Evolutionary conservation across 2,113 vertebrate species (phyloP), one percentile per base, ranked within the genome.

Genomic region (Clarias batrachus): DNA sequence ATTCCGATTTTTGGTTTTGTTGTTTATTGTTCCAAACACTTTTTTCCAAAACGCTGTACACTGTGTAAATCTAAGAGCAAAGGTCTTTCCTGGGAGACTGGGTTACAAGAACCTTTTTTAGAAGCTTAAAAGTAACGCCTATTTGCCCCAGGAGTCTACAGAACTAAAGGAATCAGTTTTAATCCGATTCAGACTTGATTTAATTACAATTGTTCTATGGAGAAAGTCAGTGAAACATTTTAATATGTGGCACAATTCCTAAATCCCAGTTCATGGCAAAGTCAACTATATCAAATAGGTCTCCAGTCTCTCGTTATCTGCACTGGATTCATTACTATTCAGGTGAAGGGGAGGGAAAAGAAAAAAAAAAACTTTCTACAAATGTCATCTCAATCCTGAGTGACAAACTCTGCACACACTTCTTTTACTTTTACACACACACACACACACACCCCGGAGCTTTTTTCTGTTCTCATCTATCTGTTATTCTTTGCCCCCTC

Each of bases 401-500:
- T 60, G 76, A 74, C 85, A 76, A 89, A 89, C 82, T 86, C 81
- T 30, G 63, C 60, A 81, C 71, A 76, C 83, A 54, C 19, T 30
- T 52, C 70, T 62, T 57, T 79, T 81, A 57, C 16, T 9, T 79
- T 73, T 25, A 33, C 59, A 79, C 48, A 83, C 57, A 48, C 6
- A 41, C 41, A 48, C 41, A 48, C 4, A 48, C 6, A 48, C 48
- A 83, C 57, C 52, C 41, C 70, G 52, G 52, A 73, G 25, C 19
- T 14, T 16, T 78, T 57, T 70, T 71, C 65, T 30, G 56, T 79
- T 73, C 78, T 85, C 82, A 70, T 89, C 82, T 78, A 65, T 54
- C 62, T 85, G 76, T 87, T 65, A 78, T 86, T 83, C 86, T 82
- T 81, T 62, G 84, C 82, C 76, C 84, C 80, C 81, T 81, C 76